phyloP scores from a whole-genome alignment of 2,797 vertebrate species.

The Diplodus sargus region DNA sequence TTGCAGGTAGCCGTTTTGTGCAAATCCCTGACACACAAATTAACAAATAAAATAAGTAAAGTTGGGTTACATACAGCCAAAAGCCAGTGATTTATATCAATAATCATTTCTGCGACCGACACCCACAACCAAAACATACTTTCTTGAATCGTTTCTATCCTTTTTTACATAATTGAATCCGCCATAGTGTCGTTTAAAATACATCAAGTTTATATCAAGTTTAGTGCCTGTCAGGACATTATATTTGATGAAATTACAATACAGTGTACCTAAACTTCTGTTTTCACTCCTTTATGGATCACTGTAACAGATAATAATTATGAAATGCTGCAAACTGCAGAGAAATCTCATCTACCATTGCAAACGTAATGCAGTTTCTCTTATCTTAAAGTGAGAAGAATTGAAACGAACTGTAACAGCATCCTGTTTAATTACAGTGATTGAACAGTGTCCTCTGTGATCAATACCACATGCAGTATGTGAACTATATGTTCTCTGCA shows the following conservation, averaged over 20 bases:
- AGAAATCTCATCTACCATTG: too few species aligned
- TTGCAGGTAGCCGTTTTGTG: too few species aligned
- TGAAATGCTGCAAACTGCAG: too few species aligned
- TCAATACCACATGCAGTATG: conserved; percentile 3
- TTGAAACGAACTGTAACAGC: neutral
- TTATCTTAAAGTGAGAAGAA: too few species aligned
- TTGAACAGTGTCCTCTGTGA: conserved; percentile 6
- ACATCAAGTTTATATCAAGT: too few species aligned
- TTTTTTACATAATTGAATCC: too few species aligned
- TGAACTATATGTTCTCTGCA: neutral
- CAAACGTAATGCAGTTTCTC: neutral
- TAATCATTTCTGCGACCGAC: conserved; percentile 3
- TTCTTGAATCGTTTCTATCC: neutral
- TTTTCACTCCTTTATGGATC: too few species aligned
- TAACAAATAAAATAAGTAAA: neutral
- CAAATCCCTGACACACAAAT: neutral
- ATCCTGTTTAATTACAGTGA: conserved; percentile 19
- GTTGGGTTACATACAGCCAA: neutral
- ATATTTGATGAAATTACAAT: too few species aligned
- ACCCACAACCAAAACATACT: neutral
- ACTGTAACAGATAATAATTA: too few species aligned
- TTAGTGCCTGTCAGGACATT: too few species aligned
- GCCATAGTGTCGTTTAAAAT: too few species aligned
- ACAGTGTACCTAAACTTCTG: too few species aligned
- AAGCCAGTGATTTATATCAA: neutral